phyloP scores from a whole-genome alignment of 2,113 vertebrate genomes.

The Pomatostomus ruficeps region DNA sequence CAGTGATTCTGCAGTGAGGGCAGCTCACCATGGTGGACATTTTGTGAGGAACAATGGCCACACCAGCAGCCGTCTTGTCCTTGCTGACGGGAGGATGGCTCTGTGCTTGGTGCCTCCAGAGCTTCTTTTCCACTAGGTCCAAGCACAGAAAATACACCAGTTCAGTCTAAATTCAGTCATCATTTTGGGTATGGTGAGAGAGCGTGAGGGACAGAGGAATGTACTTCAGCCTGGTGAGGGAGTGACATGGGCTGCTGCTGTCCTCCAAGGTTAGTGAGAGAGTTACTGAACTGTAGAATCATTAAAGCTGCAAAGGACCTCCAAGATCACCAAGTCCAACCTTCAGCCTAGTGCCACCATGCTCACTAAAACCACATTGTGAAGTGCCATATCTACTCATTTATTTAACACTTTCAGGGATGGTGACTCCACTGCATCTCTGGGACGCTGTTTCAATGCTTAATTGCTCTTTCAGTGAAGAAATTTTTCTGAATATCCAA shows the following conservation, averaged over 20 bases:
- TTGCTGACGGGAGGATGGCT: background rate
- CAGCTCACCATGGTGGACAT: accelerated
- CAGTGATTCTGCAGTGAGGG: background rate
- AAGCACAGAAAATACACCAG: background rate
- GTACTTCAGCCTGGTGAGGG: background rate
- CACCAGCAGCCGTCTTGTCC: accelerated
- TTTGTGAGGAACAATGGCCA: background rate
- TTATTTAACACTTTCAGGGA: background rate
- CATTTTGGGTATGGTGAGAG: background rate
- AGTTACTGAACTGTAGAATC: background rate
- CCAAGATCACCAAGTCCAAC: background rate
- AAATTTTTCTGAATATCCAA: background rate
- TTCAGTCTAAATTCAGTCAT: background rate
- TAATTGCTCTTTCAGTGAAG: background rate
- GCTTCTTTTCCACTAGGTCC: background rate
- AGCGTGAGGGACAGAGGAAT: background rate
- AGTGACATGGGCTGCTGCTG: background rate
- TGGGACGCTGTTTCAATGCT: accelerated
- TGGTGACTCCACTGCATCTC: background rate
- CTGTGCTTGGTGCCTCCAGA: background rate
- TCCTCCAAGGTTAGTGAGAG: background rate
- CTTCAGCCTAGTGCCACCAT: background rate
- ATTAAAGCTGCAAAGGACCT: background rate
- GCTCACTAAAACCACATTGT: background rate
- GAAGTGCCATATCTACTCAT: background rate